Evolutionary conservation across 2,888 invertebrate genomes (phyloP), one percentile per base, ranked within the genome.

Genomic region (Oscheius onirici): DNA sequence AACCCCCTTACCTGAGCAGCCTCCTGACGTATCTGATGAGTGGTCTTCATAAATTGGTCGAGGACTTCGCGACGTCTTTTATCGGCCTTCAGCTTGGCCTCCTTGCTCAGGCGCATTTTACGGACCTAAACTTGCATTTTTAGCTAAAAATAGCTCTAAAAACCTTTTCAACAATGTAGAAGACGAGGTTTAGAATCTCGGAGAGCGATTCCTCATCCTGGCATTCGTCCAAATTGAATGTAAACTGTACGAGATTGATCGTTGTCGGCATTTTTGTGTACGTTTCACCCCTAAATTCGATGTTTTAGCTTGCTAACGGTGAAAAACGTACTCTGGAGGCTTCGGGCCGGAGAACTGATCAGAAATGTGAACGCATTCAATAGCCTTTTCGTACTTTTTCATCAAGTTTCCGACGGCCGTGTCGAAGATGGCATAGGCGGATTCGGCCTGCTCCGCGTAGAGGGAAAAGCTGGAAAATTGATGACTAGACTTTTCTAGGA

Each of bases 291-390:
- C 86, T 83, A 60, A 43, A 77, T 77, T 44, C 5, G 17, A 34
- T 17, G 8, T 17, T 43, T 15, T 44, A 24, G 15, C 26, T 11
- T 26, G 78, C 34, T 24, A 3, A 15, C 17, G 22, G 43, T 44
- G 24, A 22, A 66, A 46, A 20, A 91, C 93, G 92, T 89, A 93
- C 92, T 97, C 97, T 87, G 93, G 92, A 88, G 93, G 92, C 89
- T 95, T 94, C 34, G 92, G 91, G 44, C 97, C 97, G 54, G 77
- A 93, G 90, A 92, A 99, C 88, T 96, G 94, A 90, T 99, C 99
- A 69, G 97, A 96, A 86, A 99, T 92, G 90, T 99, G 97, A 88
- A 99, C 93, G 89, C 93, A 97, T 89, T 99, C 97, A 85, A 99
- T 91, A 88, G 92, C 91, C 73, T 92, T 91, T 83, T 93, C 92